Evolutionary conservation across 2,113 vertebrate species (phyloP), one percentile per base, ranked within the genome.

Genomic region (Theristicus caerulescens): DNA sequence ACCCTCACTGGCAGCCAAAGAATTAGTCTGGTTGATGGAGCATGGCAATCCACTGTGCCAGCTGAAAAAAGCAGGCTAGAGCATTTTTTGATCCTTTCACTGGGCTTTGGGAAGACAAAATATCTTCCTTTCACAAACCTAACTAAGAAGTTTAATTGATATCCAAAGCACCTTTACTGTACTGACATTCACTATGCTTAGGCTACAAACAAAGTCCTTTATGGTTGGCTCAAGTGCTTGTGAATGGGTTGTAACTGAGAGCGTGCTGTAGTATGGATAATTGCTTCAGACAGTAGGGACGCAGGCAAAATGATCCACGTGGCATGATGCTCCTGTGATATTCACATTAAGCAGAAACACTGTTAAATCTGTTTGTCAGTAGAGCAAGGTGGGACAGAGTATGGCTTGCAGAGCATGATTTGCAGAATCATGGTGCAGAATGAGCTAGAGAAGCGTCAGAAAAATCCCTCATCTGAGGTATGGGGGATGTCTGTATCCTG

Each of bases 1-100:
- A 97, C 96, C 95, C 94, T 94, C 46, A 25, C 44, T 34, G 61
- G 84, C 70, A 94, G 95, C 91, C 74, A 86, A 85, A 55, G 81
- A 93, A 96, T 94, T 93, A 96, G 49, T 34, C 40, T 81, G 59
- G 66, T 62, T 87, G 94, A 73, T 16, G 26, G 74, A 93, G 93
- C 94, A 90, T 62, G 49, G 90, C 85, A 93, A 89, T 87, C 24
- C 62, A 74, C 81, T 57, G 58, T 73, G 82, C 87, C 92, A 80
- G 92, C 34, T 66, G 54, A 57, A 66, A 77, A 82, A 91, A 77
- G 36, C 66, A 88, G 62, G 27, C 66, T 77, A 59, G 47, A 40
- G 13, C 54, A 70, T 49, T 96, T 93, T 94, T 47, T 57, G 16
- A 86, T 80, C 71, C 66, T 92, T 94, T 80, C 70, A 76, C 11